Evolutionary conservation across 2,797 vertebrate genomes (phyloP).

Genomic region (Tadarida brasiliensis): DNA sequence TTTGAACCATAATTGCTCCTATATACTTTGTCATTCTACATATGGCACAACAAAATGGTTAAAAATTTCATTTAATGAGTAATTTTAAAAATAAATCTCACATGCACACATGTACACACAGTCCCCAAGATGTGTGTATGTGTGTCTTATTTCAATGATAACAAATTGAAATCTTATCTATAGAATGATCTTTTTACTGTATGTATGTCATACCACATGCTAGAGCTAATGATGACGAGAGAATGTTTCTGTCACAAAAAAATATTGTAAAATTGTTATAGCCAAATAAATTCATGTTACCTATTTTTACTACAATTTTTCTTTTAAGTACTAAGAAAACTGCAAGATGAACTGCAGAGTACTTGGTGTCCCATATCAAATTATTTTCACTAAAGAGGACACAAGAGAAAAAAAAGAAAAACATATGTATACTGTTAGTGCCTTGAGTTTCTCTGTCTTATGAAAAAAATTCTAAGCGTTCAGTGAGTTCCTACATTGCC

Average conservation of each 20-base stretch:
- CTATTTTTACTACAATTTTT: background rate
- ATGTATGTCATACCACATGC: background rate
- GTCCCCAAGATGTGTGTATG: background rate
- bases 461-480: background rate
- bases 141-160: background rate
- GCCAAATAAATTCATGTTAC: background rate
- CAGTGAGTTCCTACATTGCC: too few relatives aligned
- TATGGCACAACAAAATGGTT: background rate
- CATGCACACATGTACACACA: accelerated
- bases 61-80: background rate
- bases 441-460: background rate
- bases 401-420: background rate
- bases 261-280: background rate
- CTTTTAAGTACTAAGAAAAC: background rate
- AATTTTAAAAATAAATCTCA: background rate
- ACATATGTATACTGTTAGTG: background rate
- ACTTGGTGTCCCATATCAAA: background rate
- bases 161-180: background rate
- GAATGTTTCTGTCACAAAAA: background rate
- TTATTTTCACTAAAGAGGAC: background rate
- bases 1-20: conserved; percentile 19
- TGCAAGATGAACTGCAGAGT: background rate
- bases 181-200: background rate
- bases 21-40: conserved; percentile 37
- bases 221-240: background rate